These are phyloP conservation scores for Scytalopus superciliaris DNA, from an alignment of 2,113 vertebrate species.

Conservation along the genomic window DNA sequence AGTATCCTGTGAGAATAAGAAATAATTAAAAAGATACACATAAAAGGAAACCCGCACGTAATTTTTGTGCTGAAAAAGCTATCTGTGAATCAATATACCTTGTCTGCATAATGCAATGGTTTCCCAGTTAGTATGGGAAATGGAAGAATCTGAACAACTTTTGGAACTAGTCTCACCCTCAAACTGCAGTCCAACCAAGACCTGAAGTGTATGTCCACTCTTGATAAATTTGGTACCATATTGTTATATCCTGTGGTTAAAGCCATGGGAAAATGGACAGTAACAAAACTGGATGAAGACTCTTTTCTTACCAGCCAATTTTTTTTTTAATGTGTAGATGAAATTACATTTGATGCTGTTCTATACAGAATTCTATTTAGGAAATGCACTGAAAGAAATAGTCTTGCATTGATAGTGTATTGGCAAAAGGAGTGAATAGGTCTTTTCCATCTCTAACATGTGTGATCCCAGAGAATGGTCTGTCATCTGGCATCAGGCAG, in stretches of 20 bases:
- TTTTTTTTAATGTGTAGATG: background rate
- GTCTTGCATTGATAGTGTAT: background rate
- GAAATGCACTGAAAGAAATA: background rate
- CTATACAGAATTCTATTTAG: background rate
- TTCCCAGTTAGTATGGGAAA: background rate
- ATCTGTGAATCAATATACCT: background rate
- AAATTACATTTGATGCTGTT: background rate
- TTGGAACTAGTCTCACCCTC: background rate
- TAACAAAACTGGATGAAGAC: background rate
- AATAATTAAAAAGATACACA: background rate
- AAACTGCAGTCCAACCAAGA: background rate
- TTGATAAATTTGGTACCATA: background rate
- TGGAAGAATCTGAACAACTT: background rate
- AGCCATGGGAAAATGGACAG: background rate
- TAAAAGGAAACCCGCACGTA: background rate
- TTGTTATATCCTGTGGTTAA: background rate
- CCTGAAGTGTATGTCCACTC: background rate
- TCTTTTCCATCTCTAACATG: background rate
- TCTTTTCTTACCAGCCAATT: background rate
- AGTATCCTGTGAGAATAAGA: background rate
- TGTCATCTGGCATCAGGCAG: conserved; percentile 21
- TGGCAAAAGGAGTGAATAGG: background rate
- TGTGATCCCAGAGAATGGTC: background rate
- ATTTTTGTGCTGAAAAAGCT: background rate
- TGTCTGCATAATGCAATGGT: background rate